Evolutionary conservation across 2,888 invertebrate genomes (phyloP), one percentile per base, ranked within the genome.

Genomic region (Volucella inanis): DNA sequence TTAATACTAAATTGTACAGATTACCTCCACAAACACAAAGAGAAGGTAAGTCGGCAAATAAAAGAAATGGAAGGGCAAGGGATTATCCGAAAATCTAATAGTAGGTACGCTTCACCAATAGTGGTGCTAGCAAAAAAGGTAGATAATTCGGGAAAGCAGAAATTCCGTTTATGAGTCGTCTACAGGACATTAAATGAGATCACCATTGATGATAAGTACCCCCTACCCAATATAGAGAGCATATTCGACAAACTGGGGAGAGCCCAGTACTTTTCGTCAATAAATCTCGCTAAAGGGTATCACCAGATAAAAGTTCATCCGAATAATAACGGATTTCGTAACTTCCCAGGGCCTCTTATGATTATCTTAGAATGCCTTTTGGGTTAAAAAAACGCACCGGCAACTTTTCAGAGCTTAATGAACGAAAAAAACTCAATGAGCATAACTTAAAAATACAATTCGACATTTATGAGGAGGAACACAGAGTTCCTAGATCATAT

Each of bases 11-110:
- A 10, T 39, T 70, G 0, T 59, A 70, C 38, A 31, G 70, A 8
- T 31, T 70, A 0, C 49, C 70, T n/a, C 70, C 70, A 15, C n/a
- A 70, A 39, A 9, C 57, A 70, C 18, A 49, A 70, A n/a, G 55
- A 59, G 18, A 49, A 61, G 9, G 61, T 61, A 18, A 45, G 39
- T 10, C 12, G 39, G 8, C 61, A 61, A 43, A 18, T 61, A 3
- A 39, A 18, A 9, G 57, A 57, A 39, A 57, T 70, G 49, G 47
- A 70, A 39, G 43, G 12, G 8, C 68, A 70, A n/a, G 50, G 59
- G 12, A 65, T 65, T 11, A 39, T 65, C 3, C 22, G 52, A 12
- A 65, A 65, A 22, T 52, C 52, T 6, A 65, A 65, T 8, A 52
- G n/a, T n/a, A n/a, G n/a, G n/a, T n/a, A n/a, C n/a, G n/a, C n/a